Evolutionary conservation across 2,113 vertebrate genomes (phyloP), one percentile per base, ranked within the genome.

Genomic region (Oryzias celebensis): DNA sequence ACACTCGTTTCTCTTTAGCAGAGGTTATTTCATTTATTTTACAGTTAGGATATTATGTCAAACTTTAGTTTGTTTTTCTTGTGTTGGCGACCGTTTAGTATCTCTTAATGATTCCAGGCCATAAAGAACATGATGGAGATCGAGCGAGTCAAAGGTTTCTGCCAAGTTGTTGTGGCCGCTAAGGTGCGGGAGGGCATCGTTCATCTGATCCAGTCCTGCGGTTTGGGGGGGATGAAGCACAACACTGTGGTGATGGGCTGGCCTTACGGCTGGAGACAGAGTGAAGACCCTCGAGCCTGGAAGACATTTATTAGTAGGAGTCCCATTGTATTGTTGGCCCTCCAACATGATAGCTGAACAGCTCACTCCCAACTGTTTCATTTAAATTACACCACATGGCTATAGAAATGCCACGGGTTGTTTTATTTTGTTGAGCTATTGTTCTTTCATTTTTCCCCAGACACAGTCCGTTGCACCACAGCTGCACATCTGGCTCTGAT

Each of bases 121-220:
- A 96, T 99, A 71, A 98, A 98, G 88, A 95, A 97, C 76, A 97
- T 99, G 97, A 98, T 99, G 93, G 96, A 97, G 68, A 97, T 97
- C 43, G 97, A 99, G 84, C 94, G 94, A 61, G 97, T 99, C 14
- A 99, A 99, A 82, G 97, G 97, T 62, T 99, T 99, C 89, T 98
- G 96, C 85, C 97, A 99, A 84, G 94, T 97, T 0, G 95, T 99
- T 46, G 96, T 99, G 52, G 93, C 96, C 43, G 91, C 90, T 58
- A 98, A 98, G 83, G 93, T 98, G 53, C 90, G 94, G 1, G 96
- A 98, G 58, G 97, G 97, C 41, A 92, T 99, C 49, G 92, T 94
- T 36, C 97, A 99, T 76, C 91, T 99, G 75, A 98, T 99, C 82
- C 97, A 99, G 91, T 98, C 96, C 14, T 96, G 96, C 18, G 97